Evolutionary conservation across 2,113 vertebrate genomes (phyloP), one percentile per base, ranked within the genome.

Genomic region (Pardalotus punctatus): DNA sequence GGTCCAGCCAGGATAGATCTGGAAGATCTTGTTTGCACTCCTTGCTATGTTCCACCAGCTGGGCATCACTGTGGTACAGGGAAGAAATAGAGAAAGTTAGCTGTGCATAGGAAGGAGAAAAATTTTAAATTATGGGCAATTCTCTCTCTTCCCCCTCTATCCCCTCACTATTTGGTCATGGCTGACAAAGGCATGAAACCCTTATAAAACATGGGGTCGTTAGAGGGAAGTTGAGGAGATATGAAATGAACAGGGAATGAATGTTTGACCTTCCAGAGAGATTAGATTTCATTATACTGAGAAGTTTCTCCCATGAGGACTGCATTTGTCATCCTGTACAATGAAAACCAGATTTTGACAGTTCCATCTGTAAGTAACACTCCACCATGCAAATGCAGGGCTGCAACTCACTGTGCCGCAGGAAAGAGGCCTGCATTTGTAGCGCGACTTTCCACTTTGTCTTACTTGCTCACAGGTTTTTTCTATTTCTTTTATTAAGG

Each of bases 261-360:
- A 67, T 36, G 22, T 73, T 86, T 77, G 51, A 20, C 29, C n/a
- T 78, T 91, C 29, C 10, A 54, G 72, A 81, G 73, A 94, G 66
- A 94, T 88, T 87, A 90, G 74, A 86, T 92, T 94, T 97, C 73
- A 70, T 95, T 83, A 81, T 47, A 31, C 45, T 76, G 74, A 80
- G 54, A 86, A 66, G 93, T 67, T 57, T 88, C 60, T 94, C 71
- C 77, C 5, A 0, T 35, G 90, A 94, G 87, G 69, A 84, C 43
- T 85, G 20, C n/a, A 69, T 95, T 94, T 97, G 58, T 94, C 66
- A 85, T 90, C 5, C 4, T 76, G 14, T 72, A 69, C 70, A 92
- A 90, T 78, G 50, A 79, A 95, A 96, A 66, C 29, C 78, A 84
- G 38, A 74, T 93, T 97, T 69, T 86, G 85, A 93, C 64, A 84